Evolutionary conservation across 2,113 vertebrate genomes (phyloP).

Genomic region (Ptyas mucosa): DNA sequence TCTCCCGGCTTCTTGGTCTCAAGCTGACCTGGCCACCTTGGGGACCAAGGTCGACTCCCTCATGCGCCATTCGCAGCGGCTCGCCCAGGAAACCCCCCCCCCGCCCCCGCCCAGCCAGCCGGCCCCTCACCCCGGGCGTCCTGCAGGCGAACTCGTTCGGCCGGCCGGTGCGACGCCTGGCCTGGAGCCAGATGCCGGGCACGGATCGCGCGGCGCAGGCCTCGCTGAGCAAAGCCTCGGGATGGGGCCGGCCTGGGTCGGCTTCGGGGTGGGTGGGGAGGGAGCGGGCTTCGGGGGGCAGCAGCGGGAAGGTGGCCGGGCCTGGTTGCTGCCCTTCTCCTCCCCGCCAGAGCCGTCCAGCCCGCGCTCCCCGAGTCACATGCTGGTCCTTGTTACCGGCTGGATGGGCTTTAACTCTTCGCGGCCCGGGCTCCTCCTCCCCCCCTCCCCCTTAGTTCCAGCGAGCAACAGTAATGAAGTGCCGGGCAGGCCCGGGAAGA

Average conservation of each 20-base stretch:
- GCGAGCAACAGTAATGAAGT: neutral
- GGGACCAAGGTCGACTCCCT: too few relatives aligned
- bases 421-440: neutral
- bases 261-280: too few relatives aligned
- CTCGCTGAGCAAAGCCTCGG: neutral
- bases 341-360: neutral
- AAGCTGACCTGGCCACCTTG: neutral
- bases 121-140: neutral
- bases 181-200: neutral
- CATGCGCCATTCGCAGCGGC: neutral
- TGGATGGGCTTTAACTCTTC: conserved; percentile 2
- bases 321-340: neutral
- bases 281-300: neutral
- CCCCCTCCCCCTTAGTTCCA: neutral
- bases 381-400: neutral
- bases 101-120: neutral
- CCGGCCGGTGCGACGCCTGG: neutral
- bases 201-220: neutral
- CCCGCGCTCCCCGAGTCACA: neutral
- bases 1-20: neutral
- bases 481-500: neutral
- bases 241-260: neutral
- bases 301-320: neutral
- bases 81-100: neutral
- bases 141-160: neutral